Evolutionary conservation across 2,888 invertebrate species (phyloP).

Genomic region (Villa cingulata): DNA sequence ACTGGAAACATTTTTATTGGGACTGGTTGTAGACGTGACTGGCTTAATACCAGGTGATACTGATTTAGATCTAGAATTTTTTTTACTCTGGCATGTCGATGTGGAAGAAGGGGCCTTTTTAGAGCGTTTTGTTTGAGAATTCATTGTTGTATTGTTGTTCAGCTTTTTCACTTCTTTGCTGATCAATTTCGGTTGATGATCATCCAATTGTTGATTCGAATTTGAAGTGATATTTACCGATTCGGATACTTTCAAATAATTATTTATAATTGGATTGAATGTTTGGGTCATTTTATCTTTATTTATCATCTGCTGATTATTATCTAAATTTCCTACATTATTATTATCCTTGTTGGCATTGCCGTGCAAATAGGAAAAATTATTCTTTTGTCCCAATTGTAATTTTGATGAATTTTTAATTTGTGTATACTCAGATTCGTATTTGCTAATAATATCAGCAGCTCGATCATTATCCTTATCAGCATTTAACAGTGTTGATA

Average conservation of each 20-base stretch:
- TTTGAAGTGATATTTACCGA: slow-evolving; percentile 19
- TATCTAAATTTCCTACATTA: not conserved
- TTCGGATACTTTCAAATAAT: slow-evolving; percentile 29
- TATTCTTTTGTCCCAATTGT: not conserved
- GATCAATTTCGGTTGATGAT: not conserved
- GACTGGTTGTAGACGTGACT: no score
- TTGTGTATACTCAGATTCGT: no score
- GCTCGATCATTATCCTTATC: no score
- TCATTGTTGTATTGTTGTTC: not conserved
- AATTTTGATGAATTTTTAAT: not conserved
- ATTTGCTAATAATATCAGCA: no score
- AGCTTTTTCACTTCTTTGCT: not conserved
- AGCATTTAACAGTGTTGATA: no score
- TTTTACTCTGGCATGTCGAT: not conserved
- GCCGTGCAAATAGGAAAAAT: not conserved
- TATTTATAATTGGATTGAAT: slow-evolving; percentile 26
- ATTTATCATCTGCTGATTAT: not conserved
- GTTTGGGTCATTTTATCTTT: not conserved
- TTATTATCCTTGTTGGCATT: not conserved
- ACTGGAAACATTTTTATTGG: no score
- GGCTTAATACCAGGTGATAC: slow-evolving; percentile 3
- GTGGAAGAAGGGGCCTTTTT: not conserved
- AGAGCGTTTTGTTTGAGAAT: not conserved
- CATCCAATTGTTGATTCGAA: not conserved
- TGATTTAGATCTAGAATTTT: slow-evolving; percentile 10